A percentile compares a stretch with the other conserved stretches of the same genome.
Conservation (phyloP, 2,888 invertebrate genomes). For the Scaptomyza caliginosa region DNA sequence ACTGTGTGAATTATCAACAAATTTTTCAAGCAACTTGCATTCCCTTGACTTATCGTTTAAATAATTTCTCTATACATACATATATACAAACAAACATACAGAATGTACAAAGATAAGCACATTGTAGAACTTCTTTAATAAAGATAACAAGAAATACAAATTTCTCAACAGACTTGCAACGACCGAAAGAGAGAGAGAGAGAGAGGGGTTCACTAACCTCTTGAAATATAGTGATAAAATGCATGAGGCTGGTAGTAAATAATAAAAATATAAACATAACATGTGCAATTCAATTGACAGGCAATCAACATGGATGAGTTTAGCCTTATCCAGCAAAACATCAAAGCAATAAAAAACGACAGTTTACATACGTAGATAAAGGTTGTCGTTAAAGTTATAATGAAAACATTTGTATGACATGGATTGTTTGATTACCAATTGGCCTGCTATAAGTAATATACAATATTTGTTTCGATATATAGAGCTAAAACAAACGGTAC, state of each 20-base stretch:
- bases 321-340: conserved; percentile 12
- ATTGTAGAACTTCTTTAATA: conserved; percentile 1
- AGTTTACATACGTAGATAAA: conserved; percentile 36
- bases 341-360: conserved; percentile 24
- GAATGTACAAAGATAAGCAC: conserved; percentile 2
- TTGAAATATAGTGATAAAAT: conserved; percentile 9
- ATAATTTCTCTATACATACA: neutral
- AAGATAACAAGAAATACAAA: neutral
- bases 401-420: conserved; percentile 59
- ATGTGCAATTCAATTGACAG: conserved; percentile 18
- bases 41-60: conserved; percentile 15
- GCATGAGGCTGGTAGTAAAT: neutral
- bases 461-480: conserved; percentile 5
- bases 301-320: conserved; percentile 2
- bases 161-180: neutral
- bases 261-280: conserved; percentile 3
- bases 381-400: conserved; percentile 37
- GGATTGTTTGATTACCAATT: conserved; percentile 25
- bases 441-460: conserved; percentile 26
- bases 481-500: conserved; percentile 8
- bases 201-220: conserved; percentile 30
- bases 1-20: neutral
- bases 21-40: neutral
- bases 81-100: neutral
- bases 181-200: neutral